Conservation (phyloP, 2,888 invertebrate species). For the Notodonta dromedarius region DNA sequence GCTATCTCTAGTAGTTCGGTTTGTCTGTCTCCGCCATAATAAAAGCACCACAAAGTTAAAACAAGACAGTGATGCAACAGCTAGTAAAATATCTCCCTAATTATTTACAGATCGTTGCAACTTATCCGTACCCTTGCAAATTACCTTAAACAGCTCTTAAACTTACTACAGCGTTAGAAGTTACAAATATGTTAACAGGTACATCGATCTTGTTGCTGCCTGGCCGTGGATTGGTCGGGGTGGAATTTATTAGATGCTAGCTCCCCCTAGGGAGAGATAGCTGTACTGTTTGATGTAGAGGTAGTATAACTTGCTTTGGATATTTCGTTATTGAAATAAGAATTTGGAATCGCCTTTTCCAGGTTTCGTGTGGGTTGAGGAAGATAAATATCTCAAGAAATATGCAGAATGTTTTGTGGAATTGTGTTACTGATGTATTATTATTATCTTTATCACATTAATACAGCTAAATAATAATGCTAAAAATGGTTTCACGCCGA, state of each 20-base stretch:
- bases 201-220: slow-evolving; percentile 55
- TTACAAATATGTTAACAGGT: slow-evolving; percentile 55
- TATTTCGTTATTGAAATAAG: slow-evolving; percentile 4
- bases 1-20: too few relatives aligned
- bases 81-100: too few relatives aligned
- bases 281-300: slow-evolving; percentile 13
- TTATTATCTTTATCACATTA: too few relatives aligned
- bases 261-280: slow-evolving; percentile 27
- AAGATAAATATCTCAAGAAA: too few relatives aligned
- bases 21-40: too few relatives aligned
- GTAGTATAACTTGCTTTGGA: slow-evolving; percentile 1
- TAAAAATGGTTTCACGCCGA: too few relatives aligned
- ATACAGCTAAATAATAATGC: too few relatives aligned
- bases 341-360: slow-evolving; percentile 1
- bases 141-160: slow-evolving; percentile 22
- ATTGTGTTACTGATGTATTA: too few relatives aligned
- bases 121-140: background rate
- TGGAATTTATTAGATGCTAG: slow-evolving; percentile 56
- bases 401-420: too few relatives aligned
- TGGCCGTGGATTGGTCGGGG: slow-evolving; percentile 51
- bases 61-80: too few relatives aligned
- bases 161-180: slow-evolving; percentile 33
- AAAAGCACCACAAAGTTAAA: too few relatives aligned
- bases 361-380: background rate
- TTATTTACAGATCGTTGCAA: slow-evolving; percentile 5